These are phyloP conservation scores for Microcebus murinus DNA, from an alignment of 2,113 vertebrate species.

Conservation along the genomic window DNA sequence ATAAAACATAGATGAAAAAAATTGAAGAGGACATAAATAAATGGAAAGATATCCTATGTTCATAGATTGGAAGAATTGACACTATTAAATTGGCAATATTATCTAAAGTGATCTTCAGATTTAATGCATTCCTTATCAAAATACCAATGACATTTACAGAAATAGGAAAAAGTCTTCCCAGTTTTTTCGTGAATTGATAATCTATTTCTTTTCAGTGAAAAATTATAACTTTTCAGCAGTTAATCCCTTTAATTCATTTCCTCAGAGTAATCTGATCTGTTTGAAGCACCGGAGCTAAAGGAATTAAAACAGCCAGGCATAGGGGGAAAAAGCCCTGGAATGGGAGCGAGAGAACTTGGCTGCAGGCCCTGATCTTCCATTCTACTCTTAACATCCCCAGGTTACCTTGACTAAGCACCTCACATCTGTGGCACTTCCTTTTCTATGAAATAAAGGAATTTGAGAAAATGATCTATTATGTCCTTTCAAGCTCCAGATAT, in stretches of 20 bases:
- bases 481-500: background rate
- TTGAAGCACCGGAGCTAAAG: background rate
- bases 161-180: background rate
- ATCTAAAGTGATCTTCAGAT: background rate
- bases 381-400: background rate
- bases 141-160: background rate
- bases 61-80: background rate
- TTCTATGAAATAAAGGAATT: background rate
- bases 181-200: background rate
- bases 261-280: background rate
- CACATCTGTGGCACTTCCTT: background rate
- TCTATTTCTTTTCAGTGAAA: background rate
- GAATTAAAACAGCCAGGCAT: background rate
- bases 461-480: background rate
- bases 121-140: background rate
- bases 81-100: background rate
- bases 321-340: background rate
- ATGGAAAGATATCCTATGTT: background rate
- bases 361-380: background rate
- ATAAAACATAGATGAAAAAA: background rate
- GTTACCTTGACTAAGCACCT: background rate
- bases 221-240: slow-evolving; percentile 10
- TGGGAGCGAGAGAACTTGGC: background rate
- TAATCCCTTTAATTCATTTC: slow-evolving; percentile 28
- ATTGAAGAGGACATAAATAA: background rate